phyloP scores from a whole-genome alignment of 2,113 vertebrate species.

The Herpailurus yagouaroundi region DNA sequence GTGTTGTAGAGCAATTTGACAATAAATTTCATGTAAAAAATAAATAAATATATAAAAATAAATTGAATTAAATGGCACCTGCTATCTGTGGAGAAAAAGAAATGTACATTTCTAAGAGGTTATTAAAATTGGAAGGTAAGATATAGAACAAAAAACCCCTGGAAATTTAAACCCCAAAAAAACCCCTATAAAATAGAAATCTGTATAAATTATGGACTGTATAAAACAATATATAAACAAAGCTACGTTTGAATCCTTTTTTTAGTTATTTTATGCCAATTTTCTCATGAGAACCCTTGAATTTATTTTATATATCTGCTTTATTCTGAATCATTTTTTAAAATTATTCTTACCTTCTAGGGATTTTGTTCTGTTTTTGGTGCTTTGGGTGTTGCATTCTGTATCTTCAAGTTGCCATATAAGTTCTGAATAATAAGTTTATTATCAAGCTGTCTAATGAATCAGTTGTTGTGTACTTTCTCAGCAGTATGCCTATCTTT shows the following conservation, averaged over 20 bases:
- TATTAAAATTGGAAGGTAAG: conserved; percentile 20
- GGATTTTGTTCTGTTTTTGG: not conserved
- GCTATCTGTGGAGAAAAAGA: not conserved
- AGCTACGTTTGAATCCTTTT: not conserved
- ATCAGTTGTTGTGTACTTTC: not conserved
- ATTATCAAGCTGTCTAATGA: conserved; percentile 9
- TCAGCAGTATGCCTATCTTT: not conserved
- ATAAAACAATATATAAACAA: not conserved
- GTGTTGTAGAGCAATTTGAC: too few relatives aligned
- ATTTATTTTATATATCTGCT: not conserved
- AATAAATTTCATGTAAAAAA: too few relatives aligned
- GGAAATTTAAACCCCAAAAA: not conserved
- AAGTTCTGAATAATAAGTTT: not conserved
- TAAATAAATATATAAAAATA: too few relatives aligned
- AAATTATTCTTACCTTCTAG: not conserved
- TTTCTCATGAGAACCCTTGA: not conserved
- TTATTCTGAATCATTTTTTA: not conserved
- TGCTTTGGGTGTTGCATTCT: not conserved
- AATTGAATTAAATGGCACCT: not conserved
- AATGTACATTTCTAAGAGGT: not conserved
- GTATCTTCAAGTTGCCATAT: not conserved
- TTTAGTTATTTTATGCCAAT: conserved; percentile 5
- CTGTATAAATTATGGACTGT: not conserved
- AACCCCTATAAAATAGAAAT: not conserved
- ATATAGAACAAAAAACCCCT: not conserved